Evolutionary conservation across 2,888 invertebrate species (phyloP).

Genomic region (Coelinius sp.): DNA sequence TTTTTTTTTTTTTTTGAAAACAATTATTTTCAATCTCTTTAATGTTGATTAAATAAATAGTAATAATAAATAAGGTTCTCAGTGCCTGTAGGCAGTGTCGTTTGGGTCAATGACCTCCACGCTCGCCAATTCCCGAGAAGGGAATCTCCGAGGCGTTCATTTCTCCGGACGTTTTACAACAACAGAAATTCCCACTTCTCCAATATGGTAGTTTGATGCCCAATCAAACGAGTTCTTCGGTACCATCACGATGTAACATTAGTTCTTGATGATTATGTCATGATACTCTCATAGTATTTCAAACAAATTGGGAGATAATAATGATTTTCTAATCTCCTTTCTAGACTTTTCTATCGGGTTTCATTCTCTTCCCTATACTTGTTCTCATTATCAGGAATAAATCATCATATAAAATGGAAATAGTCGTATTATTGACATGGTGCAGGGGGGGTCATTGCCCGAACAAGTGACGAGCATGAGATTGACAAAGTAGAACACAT

Average conservation of each 20-base stretch:
- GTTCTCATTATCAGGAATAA: background rate
- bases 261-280: no score
- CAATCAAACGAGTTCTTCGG: background rate
- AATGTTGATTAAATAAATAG: background rate
- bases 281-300: no score
- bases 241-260: no score
- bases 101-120: constrained; percentile 54
- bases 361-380: background rate
- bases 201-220: background rate
- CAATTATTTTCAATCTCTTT: background rate
- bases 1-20: background rate
- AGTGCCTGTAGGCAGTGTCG: background rate
- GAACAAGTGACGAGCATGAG: background rate
- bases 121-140: constrained; percentile 54
- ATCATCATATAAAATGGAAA: background rate
- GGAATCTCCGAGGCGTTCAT: constrained; percentile 38
- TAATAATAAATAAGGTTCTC: background rate
- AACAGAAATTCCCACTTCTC: constrained; percentile 11
- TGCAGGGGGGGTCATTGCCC: background rate
- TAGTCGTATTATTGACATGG: background rate
- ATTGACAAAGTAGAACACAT: background rate
- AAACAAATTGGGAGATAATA: no score
- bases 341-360: no score
- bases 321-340: no score
- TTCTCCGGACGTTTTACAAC: background rate